These are phyloP conservation scores for Tetheella fluctuosa DNA, from an alignment of 2,888 invertebrate genomes.

Conservation along the genomic window DNA sequence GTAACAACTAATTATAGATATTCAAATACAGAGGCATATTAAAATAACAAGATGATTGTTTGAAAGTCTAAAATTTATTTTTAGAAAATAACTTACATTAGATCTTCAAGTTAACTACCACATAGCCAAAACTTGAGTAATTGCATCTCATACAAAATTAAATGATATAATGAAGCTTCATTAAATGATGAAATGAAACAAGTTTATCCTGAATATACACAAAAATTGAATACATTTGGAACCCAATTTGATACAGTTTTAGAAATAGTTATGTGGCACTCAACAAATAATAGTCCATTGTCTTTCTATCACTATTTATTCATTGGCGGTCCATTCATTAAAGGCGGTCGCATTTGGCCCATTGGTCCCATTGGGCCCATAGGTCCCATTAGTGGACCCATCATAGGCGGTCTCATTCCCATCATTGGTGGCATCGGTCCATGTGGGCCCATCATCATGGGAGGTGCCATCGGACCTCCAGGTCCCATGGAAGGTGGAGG, in stretches of 20 bases:
- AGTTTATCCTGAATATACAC: not conserved
- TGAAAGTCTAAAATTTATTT: not conserved
- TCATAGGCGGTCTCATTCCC: conserved; percentile 87
- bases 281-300: conserved; percentile 12
- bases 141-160: too few species aligned
- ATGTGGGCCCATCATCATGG: conserved; percentile 93
- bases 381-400: conserved; percentile 85
- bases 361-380: conserved; percentile 87
- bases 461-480: conserved; percentile 88
- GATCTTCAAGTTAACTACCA: not conserved
- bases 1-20: too few species aligned
- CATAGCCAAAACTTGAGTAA: not conserved
- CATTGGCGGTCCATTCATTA: conserved; percentile 88
- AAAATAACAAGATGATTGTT: not conserved
- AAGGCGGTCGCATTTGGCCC: conserved; percentile 89
- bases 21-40: too few species aligned
- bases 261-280: conserved; percentile 5
- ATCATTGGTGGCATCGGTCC: conserved; percentile 91
- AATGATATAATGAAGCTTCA: too few species aligned
- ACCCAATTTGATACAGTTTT: not conserved
- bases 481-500: conserved; percentile 85
- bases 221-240: not conserved
- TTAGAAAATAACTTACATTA: conserved; percentile 4
- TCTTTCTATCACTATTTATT: conserved; percentile 65
- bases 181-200: not conserved